These are phyloP conservation scores for Rhagonycha fulva DNA, from an alignment of 2,888 invertebrate genomes.

Conservation along the genomic window DNA sequence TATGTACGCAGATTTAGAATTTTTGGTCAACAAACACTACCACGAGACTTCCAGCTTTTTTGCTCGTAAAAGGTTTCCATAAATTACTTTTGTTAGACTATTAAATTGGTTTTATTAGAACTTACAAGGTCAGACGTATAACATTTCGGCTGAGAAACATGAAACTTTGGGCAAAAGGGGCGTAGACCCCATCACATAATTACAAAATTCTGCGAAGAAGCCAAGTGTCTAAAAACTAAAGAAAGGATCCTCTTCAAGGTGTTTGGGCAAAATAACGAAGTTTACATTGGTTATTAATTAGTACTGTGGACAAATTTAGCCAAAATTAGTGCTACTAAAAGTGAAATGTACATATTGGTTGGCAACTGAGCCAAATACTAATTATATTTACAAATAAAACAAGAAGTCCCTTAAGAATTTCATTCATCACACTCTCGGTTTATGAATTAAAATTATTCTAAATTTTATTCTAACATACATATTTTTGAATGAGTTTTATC, in stretches of 20 bases:
- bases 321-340: conserved; percentile 29
- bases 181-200: conserved; percentile 2
- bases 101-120: conserved; percentile 1
- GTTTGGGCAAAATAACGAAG: not conserved
- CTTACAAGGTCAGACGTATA: conserved; percentile 7
- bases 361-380: conserved; percentile 36
- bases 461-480: not conserved
- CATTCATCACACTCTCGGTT: conserved; percentile 28
- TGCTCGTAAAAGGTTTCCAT: not conserved
- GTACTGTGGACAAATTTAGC: conserved; percentile 28
- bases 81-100: conserved; percentile 1
- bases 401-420: conserved; percentile 27
- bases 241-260: not conserved
- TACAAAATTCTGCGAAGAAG: conserved; percentile 17
- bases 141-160: conserved; percentile 22
- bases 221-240: not conserved
- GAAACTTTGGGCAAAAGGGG: conserved; percentile 20
- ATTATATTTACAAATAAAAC: conserved; percentile 35
- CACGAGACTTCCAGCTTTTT: not conserved
- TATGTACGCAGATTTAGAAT: not conserved
- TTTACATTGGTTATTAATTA: conserved; percentile 17
- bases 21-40: not conserved
- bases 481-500: not conserved
- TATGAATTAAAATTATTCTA: not conserved
- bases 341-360: conserved; percentile 36